Evolutionary conservation across 64 coral and sea anemone genomes (phyloP), one percentile per base, ranked within the genome.

Genomic region (Catalaphyllia jardinei): DNA sequence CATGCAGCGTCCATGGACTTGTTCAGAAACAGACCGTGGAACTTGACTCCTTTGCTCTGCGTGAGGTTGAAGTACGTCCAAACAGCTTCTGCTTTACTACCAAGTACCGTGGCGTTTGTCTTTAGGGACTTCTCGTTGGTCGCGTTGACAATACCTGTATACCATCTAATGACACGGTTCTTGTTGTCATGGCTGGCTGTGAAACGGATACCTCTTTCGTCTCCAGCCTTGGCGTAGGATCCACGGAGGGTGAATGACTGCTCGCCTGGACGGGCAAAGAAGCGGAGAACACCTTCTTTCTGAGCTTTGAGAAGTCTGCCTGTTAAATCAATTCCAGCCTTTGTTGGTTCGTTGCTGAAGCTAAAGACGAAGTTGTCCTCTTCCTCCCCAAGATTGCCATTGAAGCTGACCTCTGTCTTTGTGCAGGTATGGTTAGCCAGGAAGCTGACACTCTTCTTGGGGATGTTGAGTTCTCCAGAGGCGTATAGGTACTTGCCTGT

Each of bases 181-280:
- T 91, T 93, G 91, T 96, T 96, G 69, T 96, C 95, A 80, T 96
- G 95, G 9, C 87, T 96, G 15, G 77, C 95, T 75, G 87, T 90
- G 31, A 96, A 96, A 19, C 90, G 92, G 22, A 96, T 80, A 60
- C 95, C 95, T 20, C 90, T 93, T 60, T 96, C 95, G 52, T 87
- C 69, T 31, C 75, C 88, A n/a, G 62, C 72, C 25, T 93, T 74
- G 8, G 87, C 71, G 31, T 91, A 96, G 25, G 78, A 90, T 5
- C 91, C 90, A 61, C 89, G 76, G 4, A 96, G 24, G 50, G 95
- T 93, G 61, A 96, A 96, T 20, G 77, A 93, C 60, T 96, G 95
- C 38, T 93, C 80, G 19, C 64, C 77, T 29, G 95, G 95, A 38
- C 88, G 81, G 33, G 93, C 75, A 31, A 71, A 84, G 28, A 92